Base-by-base conservation (phyloP, 2,113 vertebrate species). In the Hiodon alosoides region DNA sequence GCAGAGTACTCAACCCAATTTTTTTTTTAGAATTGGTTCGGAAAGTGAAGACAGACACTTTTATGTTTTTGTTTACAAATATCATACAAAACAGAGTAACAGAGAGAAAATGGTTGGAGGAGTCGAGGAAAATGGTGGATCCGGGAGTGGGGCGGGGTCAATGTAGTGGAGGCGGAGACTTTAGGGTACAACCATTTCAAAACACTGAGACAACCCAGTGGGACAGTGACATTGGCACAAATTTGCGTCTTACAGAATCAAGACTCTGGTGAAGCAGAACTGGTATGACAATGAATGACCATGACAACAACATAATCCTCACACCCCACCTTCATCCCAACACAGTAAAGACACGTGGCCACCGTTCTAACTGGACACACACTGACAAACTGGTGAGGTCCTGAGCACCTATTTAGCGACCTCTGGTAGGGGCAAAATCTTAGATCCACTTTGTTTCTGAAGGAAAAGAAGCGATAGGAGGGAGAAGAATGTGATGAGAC, bases 31-130 rank as follows among this genome's bases (percentile, higher is more conserved):
- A 67, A 68, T 54, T 75, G 64, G 53, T 75, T 67, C 14, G 50
- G 73, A 75, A 75, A 75, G 73, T 75, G 73, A 52, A 68, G 54
- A 17, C 54, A 64, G 31, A 67, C 73, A 75, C 31, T 67, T 75
- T 67, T 75, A 75, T 60, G 73, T 57, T 53, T 74, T 72, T 54
- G 72, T 46, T 75, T 75, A 75, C 54, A 75, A 17, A 75, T 67
- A 65, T 67, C 73, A 75, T 68, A 67, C 64, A 72, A 72, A 71
- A 75, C 67, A 50, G 54, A 48, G 65, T 67, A 67, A 74, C 73
- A 67, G 73, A 57, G 16, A 64, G 60, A 64, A 64, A 51, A 48
- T 55, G 62, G 52, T 11, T 2, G 52, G 50, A 67, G 51, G 55
- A 58, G 52, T 66, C 8, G 57, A 46, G 17, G 13, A 48, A 58